Conservation (phyloP, 2,888 invertebrate genomes). For the Noctua comes region DNA sequence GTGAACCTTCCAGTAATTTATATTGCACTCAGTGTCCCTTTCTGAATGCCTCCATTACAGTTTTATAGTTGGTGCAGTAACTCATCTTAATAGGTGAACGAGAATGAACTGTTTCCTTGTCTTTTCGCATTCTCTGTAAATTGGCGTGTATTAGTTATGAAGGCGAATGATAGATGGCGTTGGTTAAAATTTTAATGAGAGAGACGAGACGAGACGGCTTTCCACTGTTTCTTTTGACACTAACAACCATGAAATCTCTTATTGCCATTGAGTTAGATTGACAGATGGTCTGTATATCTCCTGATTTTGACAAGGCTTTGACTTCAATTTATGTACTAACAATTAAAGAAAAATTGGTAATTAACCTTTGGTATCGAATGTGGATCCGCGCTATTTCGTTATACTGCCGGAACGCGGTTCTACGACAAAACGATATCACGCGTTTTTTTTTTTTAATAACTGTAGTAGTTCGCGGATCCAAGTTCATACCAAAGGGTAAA, state of each 20-base stretch:
- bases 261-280: not conserved
- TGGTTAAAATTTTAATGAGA: not conserved
- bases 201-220: not conserved
- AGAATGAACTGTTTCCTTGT: slow-evolving; percentile 39
- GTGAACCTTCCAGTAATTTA: slow-evolving; percentile 49
- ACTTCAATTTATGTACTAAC: not conserved
- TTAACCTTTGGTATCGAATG: too few relatives aligned
- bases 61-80: slow-evolving; percentile 46
- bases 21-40: slow-evolving; percentile 45
- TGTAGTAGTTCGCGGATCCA: too few relatives aligned
- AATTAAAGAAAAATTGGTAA: not conserved
- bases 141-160: not conserved
- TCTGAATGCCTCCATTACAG: slow-evolving; percentile 23
- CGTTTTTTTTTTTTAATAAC: too few relatives aligned
- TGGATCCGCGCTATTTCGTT: too few relatives aligned
- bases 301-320: not conserved
- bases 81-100: slow-evolving; percentile 35
- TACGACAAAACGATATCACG: too few relatives aligned
- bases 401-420: too few relatives aligned
- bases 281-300: not conserved
- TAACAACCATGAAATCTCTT: not conserved
- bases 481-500: not conserved
- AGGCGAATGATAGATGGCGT: slow-evolving; percentile 21
- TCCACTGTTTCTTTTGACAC: not conserved
- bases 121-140: slow-evolving; percentile 23